Percentiles rank a stretch among this genome's conserved stretches.
phyloP scores from a whole-genome alignment of 2,888 invertebrate genomes.

The Drosophila silvestris region DNA sequence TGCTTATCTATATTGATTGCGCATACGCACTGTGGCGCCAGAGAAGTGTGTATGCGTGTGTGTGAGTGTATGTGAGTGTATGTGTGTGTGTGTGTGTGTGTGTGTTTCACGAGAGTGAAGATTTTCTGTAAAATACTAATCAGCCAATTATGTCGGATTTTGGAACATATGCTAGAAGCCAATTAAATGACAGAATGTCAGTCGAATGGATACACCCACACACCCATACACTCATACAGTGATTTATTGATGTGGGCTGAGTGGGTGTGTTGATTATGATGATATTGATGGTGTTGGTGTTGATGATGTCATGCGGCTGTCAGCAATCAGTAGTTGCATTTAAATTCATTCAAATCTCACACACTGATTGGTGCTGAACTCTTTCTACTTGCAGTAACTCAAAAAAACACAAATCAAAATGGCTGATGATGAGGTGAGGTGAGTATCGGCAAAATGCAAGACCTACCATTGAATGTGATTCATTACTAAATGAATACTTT shows the following conservation, averaged over 20 bases:
- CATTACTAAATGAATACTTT: neutral
- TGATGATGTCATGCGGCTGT: conserved; percentile 37
- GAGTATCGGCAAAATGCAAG: conserved; percentile 85
- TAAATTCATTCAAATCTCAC: conserved; percentile 20
- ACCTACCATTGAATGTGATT: neutral
- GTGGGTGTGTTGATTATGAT: conserved; percentile 9
- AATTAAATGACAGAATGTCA: conserved; percentile 36
- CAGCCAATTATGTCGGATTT: conserved; percentile 48
- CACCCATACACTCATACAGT: conserved; percentile 2
- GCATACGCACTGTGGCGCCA: conserved; percentile 68
- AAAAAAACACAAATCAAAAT: conserved; percentile 87
- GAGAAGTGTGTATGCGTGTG: neutral
- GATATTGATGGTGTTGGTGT: neutral
- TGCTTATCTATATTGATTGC: conserved; percentile 56
- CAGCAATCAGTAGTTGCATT: conserved; percentile 25
- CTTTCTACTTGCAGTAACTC: conserved; percentile 75
- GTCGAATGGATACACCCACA: conserved; percentile 5
- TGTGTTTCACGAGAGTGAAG: neutral
- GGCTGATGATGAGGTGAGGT: conserved; percentile 98
- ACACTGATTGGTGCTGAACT: conserved; percentile 20
- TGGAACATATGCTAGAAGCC: conserved; percentile 43
- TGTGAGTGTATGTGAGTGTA: conserved; percentile 6
- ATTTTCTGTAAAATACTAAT: conserved; percentile 24
- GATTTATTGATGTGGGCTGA: neutral
- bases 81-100: conserved; percentile 6